Evolutionary conservation across 2,888 invertebrate genomes (phyloP).

Genomic region (Ceratothoa steindachneri): DNA sequence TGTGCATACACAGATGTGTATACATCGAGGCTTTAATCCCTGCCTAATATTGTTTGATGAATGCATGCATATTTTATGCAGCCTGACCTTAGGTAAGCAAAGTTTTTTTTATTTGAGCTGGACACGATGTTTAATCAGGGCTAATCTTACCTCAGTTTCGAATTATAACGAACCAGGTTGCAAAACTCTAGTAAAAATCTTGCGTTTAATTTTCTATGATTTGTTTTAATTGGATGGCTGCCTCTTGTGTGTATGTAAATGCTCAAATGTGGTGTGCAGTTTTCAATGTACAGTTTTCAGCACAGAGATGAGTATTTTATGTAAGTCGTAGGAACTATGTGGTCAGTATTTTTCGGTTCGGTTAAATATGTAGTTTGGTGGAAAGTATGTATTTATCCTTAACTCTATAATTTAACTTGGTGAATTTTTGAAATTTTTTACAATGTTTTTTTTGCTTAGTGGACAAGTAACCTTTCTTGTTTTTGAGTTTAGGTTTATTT

Average conservation of each 20-base stretch:
- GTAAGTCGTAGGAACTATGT: too few species aligned
- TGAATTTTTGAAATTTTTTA: too few species aligned
- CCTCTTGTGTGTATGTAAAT: background rate
- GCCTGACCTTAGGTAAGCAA: conserved; percentile 7
- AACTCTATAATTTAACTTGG: too few species aligned
- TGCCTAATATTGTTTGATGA: background rate
- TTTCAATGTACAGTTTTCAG: background rate
- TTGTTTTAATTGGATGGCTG: background rate
- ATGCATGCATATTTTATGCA: conserved; percentile 11
- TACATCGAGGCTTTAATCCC: background rate
- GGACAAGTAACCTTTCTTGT: too few species aligned
- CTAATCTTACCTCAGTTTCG: conserved; percentile 1
- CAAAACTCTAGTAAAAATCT: background rate
- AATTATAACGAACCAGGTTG: background rate
- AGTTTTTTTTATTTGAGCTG: background rate
- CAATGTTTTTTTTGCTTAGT: too few species aligned
- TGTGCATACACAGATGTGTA: background rate
- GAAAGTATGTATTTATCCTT: too few species aligned
- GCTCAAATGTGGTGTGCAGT: background rate
- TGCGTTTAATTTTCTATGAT: background rate
- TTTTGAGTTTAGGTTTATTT: too few species aligned
- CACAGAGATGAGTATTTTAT: too few species aligned
- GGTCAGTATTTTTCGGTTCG: too few species aligned
- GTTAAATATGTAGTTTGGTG: too few species aligned
- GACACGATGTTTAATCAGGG: conserved; percentile 7